A percentile compares a stretch with the other conserved stretches of the same genome.
phyloP scores from a whole-genome alignment of 1,140 invertebrate genomes.

The Eurosta solidaginis region DNA sequence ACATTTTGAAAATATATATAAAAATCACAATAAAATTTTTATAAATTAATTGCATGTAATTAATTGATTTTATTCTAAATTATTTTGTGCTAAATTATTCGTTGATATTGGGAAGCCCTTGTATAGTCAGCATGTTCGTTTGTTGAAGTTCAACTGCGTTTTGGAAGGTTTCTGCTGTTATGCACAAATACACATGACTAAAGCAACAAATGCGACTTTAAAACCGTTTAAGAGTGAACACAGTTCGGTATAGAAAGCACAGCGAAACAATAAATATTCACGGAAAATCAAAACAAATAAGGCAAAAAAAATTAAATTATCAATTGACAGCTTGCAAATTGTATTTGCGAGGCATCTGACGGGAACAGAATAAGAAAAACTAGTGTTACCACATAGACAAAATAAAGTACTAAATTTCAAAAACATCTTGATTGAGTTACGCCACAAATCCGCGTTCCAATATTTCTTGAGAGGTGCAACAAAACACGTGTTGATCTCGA shows the following conservation, averaged over 20 bases:
- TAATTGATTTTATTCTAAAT: no score
- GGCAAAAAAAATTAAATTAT: not conserved
- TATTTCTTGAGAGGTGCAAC: no score
- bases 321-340: not conserved
- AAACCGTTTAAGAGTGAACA: conserved; percentile 13
- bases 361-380: not conserved
- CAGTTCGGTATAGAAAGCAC: not conserved
- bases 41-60: not conserved
- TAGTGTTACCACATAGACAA: no score
- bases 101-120: not conserved
- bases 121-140: not conserved
- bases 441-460: no score
- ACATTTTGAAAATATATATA: not conserved
- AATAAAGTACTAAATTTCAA: no score
- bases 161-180: conserved; percentile 18
- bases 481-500: no score
- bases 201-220: not conserved
- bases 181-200: not conserved
- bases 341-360: conserved; percentile 3
- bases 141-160: conserved; percentile 12
- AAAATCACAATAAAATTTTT: conserved; percentile 1
- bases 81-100: not conserved
- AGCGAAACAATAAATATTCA: not conserved
- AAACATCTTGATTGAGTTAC: no score
- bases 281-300: not conserved